Evolutionary conservation across 1,140 invertebrate genomes (phyloP).

Genomic region (Whitmania pigra): DNA sequence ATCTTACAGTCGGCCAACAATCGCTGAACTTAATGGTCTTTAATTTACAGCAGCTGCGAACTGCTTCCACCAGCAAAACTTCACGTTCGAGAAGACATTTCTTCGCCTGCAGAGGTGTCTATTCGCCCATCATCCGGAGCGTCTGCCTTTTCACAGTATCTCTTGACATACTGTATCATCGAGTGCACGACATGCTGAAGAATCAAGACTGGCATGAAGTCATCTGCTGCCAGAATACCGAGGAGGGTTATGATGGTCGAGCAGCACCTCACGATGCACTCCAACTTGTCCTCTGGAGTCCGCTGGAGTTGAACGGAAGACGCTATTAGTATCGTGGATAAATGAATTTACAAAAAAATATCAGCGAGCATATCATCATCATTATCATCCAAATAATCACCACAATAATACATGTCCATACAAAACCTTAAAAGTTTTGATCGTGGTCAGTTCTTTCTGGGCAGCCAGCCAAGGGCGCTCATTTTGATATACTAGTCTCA

Average conservation of each 20-base stretch:
- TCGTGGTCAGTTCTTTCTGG: slow-evolving; percentile 76
- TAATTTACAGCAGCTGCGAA: slow-evolving; percentile 89
- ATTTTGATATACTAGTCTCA: slow-evolving; percentile 57
- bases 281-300: slow-evolving; percentile 84
- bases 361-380: not conserved
- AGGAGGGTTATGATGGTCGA: slow-evolving; percentile 78
- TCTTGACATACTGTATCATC: slow-evolving; percentile 88
- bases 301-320: slow-evolving; percentile 16
- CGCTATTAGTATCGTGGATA: too few relatives aligned
- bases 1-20: too few relatives aligned
- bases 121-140: not conserved
- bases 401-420: not conserved
- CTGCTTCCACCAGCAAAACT: slow-evolving; percentile 96
- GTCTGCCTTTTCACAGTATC: slow-evolving; percentile 64
- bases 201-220: slow-evolving; percentile 88
- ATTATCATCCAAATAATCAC: not conserved
- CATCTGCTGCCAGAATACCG: slow-evolving; percentile 81
- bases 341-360: too few relatives aligned
- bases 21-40: too few relatives aligned
- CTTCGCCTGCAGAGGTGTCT: not conserved
- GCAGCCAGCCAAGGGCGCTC: slow-evolving; percentile 96
- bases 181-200: slow-evolving; percentile 95
- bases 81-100: slow-evolving; percentile 54
- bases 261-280: slow-evolving; percentile 70
- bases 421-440: slow-evolving; percentile 69